A percentile compares a stretch with the other conserved stretches of the same genome.
Evolutionary conservation across 2,888 invertebrate species (phyloP).

Genomic region (Bembecia ichneumoniformis): DNA sequence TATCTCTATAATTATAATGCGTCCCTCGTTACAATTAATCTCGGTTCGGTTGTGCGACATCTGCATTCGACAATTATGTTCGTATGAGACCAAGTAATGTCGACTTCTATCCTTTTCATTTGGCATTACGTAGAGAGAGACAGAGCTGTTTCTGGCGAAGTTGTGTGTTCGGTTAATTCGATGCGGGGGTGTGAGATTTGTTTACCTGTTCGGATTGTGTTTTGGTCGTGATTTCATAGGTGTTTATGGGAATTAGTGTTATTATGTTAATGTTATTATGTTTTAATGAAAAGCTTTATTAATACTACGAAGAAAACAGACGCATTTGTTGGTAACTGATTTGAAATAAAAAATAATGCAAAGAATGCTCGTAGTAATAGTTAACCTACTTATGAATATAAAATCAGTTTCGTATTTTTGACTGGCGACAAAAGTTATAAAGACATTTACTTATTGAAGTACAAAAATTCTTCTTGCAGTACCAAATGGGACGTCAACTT

Average conservation of each 20-base stretch:
- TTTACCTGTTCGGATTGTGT: slow-evolving; percentile 4
- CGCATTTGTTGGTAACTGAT: no score
- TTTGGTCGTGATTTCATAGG: slow-evolving; percentile 20
- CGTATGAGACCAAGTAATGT: slow-evolving; percentile 42
- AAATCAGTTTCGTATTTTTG: no score
- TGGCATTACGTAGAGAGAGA: slow-evolving; percentile 13
- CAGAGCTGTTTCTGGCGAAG: background rate
- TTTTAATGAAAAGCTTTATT: no score
- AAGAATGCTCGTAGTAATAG: no score
- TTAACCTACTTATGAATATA: no score
- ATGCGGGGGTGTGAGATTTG: background rate
- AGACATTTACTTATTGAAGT: no score
- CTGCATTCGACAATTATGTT: slow-evolving; percentile 68
- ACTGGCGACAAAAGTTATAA: no score
- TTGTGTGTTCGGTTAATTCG: background rate
- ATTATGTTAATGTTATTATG: background rate
- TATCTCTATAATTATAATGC: slow-evolving; percentile 30
- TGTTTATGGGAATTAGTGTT: slow-evolving; percentile 15
- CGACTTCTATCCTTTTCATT: slow-evolving; percentile 11
- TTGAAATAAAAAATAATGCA: no score
- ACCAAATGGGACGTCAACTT: no score
- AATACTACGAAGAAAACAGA: no score
- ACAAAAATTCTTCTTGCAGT: no score
- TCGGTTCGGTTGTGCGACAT: slow-evolving; percentile 54
- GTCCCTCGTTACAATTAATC: slow-evolving; percentile 68